A percentile compares a stretch with the other conserved stretches of the same genome.
phyloP scores from a whole-genome alignment of 1,140 invertebrate species.

The Brachionus asplanchnoidis region DNA sequence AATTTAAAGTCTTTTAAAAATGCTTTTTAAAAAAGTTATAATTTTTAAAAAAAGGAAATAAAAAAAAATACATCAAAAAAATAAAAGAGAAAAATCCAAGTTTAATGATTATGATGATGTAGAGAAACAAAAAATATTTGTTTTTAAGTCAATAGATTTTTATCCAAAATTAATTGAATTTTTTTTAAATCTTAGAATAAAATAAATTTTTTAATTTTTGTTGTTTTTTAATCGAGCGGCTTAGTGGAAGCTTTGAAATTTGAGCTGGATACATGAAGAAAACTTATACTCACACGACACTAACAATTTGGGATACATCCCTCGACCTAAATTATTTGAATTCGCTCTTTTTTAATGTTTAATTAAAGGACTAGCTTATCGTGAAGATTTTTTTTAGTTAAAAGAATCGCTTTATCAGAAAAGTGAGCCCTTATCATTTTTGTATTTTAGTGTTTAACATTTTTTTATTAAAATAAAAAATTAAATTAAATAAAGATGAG shows the following conservation, averaged over 20 bases:
- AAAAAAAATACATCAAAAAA: too few species aligned
- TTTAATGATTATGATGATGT: too few species aligned
- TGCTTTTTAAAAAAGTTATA: too few species aligned
- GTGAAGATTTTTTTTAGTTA: background rate
- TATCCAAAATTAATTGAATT: background rate
- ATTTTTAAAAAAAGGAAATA: too few species aligned
- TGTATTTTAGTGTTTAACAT: background rate
- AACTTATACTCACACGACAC: background rate
- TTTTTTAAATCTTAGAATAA: background rate
- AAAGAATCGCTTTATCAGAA: background rate
- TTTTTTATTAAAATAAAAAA: too few species aligned
- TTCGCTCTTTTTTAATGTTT: background rate
- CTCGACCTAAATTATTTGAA: background rate
- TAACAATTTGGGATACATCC: background rate
- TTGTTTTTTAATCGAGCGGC: background rate
- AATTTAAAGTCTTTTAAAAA: too few species aligned
- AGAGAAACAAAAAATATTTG: too few species aligned
- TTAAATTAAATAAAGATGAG: background rate
- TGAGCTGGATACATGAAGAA: background rate
- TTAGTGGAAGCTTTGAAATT: background rate
- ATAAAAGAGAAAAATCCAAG: too few species aligned
- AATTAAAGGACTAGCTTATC: background rate
- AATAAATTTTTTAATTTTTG: background rate
- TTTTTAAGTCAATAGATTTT: background rate
- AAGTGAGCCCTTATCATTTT: background rate